Conservation (phyloP, 2,797 vertebrate genomes). For the Onychomys arenicola region DNA sequence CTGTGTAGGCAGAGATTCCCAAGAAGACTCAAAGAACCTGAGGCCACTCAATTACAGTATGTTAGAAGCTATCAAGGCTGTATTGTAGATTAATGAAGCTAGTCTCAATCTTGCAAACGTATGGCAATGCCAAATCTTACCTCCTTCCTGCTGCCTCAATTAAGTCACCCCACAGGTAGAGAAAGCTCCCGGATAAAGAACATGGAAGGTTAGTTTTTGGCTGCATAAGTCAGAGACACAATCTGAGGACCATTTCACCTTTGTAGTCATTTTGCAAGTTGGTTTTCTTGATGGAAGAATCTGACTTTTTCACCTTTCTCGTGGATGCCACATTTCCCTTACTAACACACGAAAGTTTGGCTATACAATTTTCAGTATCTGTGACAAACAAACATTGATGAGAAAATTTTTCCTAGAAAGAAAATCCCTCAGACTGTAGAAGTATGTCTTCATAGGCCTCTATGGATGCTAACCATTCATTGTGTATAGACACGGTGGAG, state of each 20-base stretch:
- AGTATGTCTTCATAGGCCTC: too few species aligned
- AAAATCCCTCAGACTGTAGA: not conserved
- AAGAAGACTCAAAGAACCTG: not conserved
- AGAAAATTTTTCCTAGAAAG: not conserved
- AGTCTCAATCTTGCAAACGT: not conserved
- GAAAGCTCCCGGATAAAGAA: not conserved
- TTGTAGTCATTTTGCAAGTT: not conserved
- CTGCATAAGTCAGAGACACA: not conserved
- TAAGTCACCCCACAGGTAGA: not conserved
- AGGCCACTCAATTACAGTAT: not conserved
- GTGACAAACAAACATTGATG: not conserved
- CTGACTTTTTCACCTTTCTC: not conserved
- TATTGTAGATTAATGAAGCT: not conserved
- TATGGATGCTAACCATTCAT: not conserved
- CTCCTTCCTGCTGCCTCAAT: not conserved
- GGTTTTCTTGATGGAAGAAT: not conserved
- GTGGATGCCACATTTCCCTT: rapidly evolving
- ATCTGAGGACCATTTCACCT: constrained; percentile 32
- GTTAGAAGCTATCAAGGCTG: not conserved
- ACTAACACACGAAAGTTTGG: rapidly evolving
- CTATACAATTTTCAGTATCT: rapidly evolving
- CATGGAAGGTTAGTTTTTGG: not conserved
- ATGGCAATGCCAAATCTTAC: not conserved
- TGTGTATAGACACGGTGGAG: rapidly evolving
- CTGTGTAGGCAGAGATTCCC: not conserved